Evolutionary conservation across 2,797 vertebrate genomes (phyloP), one percentile per base, ranked within the genome.

Genomic region (Pseudomugil gertrudae): DNA sequence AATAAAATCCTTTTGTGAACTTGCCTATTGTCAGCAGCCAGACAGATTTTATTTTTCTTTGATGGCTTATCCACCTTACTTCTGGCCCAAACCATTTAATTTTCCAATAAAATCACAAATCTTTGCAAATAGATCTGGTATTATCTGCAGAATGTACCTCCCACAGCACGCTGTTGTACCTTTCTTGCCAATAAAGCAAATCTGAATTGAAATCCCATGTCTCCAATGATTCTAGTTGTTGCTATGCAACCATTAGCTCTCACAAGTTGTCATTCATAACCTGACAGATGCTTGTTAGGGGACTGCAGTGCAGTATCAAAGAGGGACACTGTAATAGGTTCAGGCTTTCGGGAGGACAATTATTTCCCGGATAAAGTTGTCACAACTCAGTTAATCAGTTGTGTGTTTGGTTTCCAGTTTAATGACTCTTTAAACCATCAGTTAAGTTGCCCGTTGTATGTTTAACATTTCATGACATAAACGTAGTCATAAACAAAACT

Each of bases 251-350:
- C 48, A 38, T 19, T 51, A 60, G 58, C 61, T 21, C 35, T 40
- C 24, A 52, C 33, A 40, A 67, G 47, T 40, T 52, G 56, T 52
- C 47, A 59, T 51, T 67, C 47, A 33, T 51, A 38, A 58, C 26
- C 35, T 58, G 55, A 57, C 56, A 67, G 65, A 52, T 58, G 65
- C 56, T 58, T 66, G 32, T 66, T 57, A 51, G n/a, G 45, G 47
- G 64, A 66, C 19, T 29, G 15, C 55, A 57, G 35, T 58, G 26
- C 29, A 47, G 23, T 8, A 50, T 19, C 38, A 27, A 38, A 57
- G 43, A 52, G 51, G 56, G 50, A 33, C n/a, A 17, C 24, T 50
- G 56, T 52, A 40, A 67, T 65, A 56, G 47, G 38, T 47, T 17
- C 24, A 56, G 29, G 38, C 63, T 55, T 47, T 47, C 33, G 29